Conservation (phyloP, 64 coral and sea anemone genomes). For the Porites australiensis region DNA sequence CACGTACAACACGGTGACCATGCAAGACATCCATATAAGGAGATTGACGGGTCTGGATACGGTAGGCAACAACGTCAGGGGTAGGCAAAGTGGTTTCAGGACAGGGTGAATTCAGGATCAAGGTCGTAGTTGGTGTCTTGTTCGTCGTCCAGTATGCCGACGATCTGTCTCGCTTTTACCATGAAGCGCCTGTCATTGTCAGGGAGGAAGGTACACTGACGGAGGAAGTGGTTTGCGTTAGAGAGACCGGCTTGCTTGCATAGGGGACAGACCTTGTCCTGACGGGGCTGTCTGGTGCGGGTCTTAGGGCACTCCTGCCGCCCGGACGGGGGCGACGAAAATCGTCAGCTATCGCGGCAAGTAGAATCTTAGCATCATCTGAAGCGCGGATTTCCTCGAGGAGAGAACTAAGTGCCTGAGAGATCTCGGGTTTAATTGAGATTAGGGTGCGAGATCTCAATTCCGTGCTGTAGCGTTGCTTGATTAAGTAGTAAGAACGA, state of each 20-base stretch:
- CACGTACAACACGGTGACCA: constrained; percentile 12
- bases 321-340: background rate
- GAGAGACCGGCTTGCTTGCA: constrained; percentile 38
- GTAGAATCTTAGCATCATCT: background rate
- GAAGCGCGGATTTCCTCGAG: constrained; percentile 40
- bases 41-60: constrained; percentile 57
- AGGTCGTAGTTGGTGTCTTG: background rate
- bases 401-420: background rate
- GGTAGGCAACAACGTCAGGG: background rate
- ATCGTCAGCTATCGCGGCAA: constrained; percentile 3
- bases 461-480: constrained; percentile 58
- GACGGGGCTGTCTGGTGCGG: background rate
- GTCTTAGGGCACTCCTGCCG: background rate
- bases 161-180: constrained; percentile 65
- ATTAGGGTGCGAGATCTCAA: constrained; percentile 38
- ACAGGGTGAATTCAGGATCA: background rate
- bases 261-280: constrained; percentile 12
- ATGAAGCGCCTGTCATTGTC: constrained; percentile 23
- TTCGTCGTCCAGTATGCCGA: constrained; percentile 4
- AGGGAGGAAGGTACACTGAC: constrained; percentile 53
- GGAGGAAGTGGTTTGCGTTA: constrained; percentile 50
- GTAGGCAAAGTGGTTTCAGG: background rate
- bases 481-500: constrained; percentile 38
- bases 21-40: constrained; percentile 55
- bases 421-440: constrained; percentile 41